Evolutionary conservation across 2,888 invertebrate genomes (phyloP), one percentile per base, ranked within the genome.

Genomic region (Graphium colonna): DNA sequence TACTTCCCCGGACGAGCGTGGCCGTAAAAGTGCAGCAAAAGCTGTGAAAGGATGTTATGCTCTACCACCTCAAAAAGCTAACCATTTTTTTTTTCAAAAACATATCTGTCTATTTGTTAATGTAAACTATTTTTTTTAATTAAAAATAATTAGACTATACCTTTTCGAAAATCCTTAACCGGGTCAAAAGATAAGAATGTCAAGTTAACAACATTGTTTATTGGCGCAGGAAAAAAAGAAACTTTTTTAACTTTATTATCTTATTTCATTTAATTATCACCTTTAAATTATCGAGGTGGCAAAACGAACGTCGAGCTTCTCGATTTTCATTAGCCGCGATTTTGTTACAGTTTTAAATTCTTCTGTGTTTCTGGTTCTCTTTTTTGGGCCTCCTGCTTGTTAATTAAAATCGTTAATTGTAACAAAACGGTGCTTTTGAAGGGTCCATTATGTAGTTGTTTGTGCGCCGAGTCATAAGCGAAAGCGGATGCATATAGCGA

Each of bases 331-430:
- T n/a, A n/a, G n/a, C n/a, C n/a, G n/a, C n/a, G n/a, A n/a, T 74
- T 75, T 77, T 76, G 73, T 69, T 75, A 72, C 73, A 71, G 71
- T 75, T 70, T 68, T 68, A 63, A 64, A 53, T 48, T 48, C 38
- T 17, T 9, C 36, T 5, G n/a, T n/a, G 3, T 4, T 12, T 36
- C n/a, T 12, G 12, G 1, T 36, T n/a, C 13, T 36, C 12, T 36
- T 12, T 12, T 36, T 50, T 60, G 28, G 18, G 9, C 65, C 63
- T 58, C 65, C 75, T 75, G 73, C 73, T 71, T 70, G 62, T 77
- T 80, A 84, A 83, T 83, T 83, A 82, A 81, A 72, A 68, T 64
- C 72, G 71, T 82, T 82, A 81, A 83, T 79, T 82, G 78, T 78
- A 75, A 73, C 74, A 77, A 78, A 82, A 74, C 68, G 68, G 65